These are phyloP conservation scores for Dasypus novemcinctus DNA, from an alignment of 2,113 vertebrate genomes.

Conservation along the genomic window DNA sequence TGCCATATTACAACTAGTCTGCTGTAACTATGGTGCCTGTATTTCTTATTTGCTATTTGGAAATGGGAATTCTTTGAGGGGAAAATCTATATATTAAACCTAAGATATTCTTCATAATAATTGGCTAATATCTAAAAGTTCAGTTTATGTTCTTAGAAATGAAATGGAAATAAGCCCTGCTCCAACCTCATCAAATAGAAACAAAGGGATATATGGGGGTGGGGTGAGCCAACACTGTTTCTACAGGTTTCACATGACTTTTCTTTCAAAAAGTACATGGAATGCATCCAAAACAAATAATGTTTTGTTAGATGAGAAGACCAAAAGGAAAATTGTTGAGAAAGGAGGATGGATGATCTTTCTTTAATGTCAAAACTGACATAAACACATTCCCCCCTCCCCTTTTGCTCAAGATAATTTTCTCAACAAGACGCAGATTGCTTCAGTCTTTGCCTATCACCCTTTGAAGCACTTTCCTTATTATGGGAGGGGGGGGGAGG, in stretches of 20 bases:
- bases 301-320: constrained; percentile 78
- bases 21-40: background rate
- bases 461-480: constrained; percentile 83
- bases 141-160: constrained; percentile 38
- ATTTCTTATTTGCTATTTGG: background rate
- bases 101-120: background rate
- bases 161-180: constrained; percentile 54
- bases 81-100: constrained; percentile 32
- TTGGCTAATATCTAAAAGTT: constrained; percentile 27
- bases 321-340: constrained; percentile 78
- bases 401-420: constrained; percentile 82
- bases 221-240: constrained; percentile 67
- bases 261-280: constrained; percentile 78
- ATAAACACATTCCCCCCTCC: constrained; percentile 77
- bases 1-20: background rate
- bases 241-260: constrained; percentile 78
- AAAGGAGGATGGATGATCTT: constrained; percentile 81
- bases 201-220: constrained; percentile 67
- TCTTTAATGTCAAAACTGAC: constrained; percentile 84
- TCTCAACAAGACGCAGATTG: constrained; percentile 83
- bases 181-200: constrained; percentile 65
- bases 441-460: constrained; percentile 80
- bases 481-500: constrained; percentile 75
- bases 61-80: constrained; percentile 31
- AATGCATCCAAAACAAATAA: constrained; percentile 81